Conservation (phyloP, 1,140 invertebrate species). For the Caenorhabditis tropicalis region DNA sequence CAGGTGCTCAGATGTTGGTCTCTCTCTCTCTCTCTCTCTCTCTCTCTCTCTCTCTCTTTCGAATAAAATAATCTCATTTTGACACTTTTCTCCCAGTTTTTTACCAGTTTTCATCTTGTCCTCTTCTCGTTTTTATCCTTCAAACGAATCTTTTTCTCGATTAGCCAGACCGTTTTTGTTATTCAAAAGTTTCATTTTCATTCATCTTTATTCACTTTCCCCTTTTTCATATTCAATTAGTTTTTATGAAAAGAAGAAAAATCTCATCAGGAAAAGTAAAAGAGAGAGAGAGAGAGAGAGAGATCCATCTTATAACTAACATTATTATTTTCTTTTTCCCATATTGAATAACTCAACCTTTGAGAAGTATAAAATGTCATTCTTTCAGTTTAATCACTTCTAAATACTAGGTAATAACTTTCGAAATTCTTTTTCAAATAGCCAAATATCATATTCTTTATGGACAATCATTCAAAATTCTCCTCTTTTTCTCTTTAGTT, state of each 20-base stretch:
- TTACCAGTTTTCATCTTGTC: neutral
- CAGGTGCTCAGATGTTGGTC: constrained; percentile 15
- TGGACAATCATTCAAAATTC: too few relatives aligned
- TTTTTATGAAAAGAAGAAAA: neutral
- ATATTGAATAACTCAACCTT: too few relatives aligned
- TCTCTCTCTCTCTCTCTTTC: too few relatives aligned
- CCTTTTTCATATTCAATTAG: neutral
- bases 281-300: neutral
- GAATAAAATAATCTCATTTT: neutral
- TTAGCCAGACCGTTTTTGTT: neutral
- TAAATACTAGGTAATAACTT: too few relatives aligned
- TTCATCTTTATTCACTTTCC: neutral
- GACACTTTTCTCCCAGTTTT: neutral
- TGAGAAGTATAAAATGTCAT: neutral
- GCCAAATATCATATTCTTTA: too few relatives aligned
- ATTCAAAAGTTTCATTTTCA: constrained; percentile 4
- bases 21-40: neutral
- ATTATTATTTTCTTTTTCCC: too few relatives aligned
- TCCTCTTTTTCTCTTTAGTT: too few relatives aligned
- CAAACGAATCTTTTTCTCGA: neutral
- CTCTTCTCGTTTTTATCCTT: constrained; percentile 20
- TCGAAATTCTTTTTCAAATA: too few relatives aligned
- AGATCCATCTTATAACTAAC: too few relatives aligned
- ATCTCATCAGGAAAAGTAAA: neutral
- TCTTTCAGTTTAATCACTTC: neutral